Evolutionary conservation across 2,113 vertebrate species (phyloP).

Genomic region (Hyperopisus bebe): DNA sequence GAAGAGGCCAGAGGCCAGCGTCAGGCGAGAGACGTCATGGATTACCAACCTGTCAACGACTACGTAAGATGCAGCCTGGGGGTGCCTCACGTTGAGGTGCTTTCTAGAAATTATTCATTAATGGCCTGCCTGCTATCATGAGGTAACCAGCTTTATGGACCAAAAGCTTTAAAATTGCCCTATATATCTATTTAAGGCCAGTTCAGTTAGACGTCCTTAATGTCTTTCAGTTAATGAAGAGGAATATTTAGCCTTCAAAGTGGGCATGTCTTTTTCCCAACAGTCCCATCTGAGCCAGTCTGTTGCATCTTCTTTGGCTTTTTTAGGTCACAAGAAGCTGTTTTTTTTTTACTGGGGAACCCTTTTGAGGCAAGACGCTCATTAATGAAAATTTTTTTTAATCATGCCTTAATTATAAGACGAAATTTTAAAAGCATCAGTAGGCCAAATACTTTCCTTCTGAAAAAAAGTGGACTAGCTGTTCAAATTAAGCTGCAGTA

Average conservation of each 20-base stretch:
- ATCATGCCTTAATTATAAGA: conserved; percentile 59
- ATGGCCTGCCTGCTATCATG: conserved; percentile 50
- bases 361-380: conserved; percentile 49
- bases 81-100: conserved; percentile 4
- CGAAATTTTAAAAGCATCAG: conserved; percentile 36
- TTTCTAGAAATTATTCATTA: conserved; percentile 64
- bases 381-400: conserved; percentile 53
- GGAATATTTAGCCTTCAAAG: conserved; percentile 64
- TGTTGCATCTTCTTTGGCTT: conserved; percentile 34
- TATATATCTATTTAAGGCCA: conserved; percentile 69
- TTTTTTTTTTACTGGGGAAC: conserved; percentile 31
- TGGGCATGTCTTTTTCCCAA: conserved; percentile 49
- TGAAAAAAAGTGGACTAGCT: conserved; percentile 31
- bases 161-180: conserved; percentile 63
- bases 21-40: conserved; percentile 54
- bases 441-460: conserved; percentile 45
- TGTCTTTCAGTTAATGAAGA: conserved; percentile 63
- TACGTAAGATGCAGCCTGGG: conserved; percentile 52
- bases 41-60: conserved; percentile 55
- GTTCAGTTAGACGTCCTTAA: conserved; percentile 63
- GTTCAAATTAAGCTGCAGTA: neutral
- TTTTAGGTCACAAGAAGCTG: conserved; percentile 35
- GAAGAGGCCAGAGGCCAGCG: conserved; percentile 51
- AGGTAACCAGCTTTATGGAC: conserved; percentile 59
- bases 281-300: conserved; percentile 42